Evolutionary conservation across 1,140 invertebrate genomes (phyloP).

Genomic region (Acromyrmex charruanus): DNA sequence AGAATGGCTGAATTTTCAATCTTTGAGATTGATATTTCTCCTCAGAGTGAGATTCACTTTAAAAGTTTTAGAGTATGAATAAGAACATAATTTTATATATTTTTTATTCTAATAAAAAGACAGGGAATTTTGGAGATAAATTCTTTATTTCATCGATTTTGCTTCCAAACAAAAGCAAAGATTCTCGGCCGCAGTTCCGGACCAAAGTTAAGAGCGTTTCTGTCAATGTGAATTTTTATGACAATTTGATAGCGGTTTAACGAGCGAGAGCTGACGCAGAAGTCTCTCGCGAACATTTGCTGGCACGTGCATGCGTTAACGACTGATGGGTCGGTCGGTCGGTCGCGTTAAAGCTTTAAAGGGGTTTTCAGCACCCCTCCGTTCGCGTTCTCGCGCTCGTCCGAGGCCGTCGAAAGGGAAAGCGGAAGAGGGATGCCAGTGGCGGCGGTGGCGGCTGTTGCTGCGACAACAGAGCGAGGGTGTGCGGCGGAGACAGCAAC

Average conservation of each 20-base stretch:
- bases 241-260: conserved; percentile 35
- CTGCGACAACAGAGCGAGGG: conserved; percentile 59
- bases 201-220: background rate
- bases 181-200: too few relatives aligned
- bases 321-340: conserved; percentile 35
- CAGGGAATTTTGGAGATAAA: background rate
- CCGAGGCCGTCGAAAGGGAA: conserved; percentile 74
- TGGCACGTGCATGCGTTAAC: conserved; percentile 47
- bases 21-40: too few relatives aligned
- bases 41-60: too few relatives aligned
- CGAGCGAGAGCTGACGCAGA: background rate
- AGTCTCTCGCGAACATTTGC: conserved; percentile 26
- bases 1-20: too few relatives aligned
- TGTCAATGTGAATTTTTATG: conserved; percentile 19
- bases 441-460: conserved; percentile 11
- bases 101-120: background rate
- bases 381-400: conserved; percentile 65
- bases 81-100: background rate
- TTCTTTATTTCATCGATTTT: background rate
- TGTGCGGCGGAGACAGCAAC: conserved; percentile 50
- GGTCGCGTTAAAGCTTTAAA: conserved; percentile 70
- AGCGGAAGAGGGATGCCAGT: conserved; percentile 64
- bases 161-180: background rate
- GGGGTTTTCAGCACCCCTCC: conserved; percentile 67
- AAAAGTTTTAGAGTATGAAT: too few relatives aligned